Evolutionary conservation across 2,888 invertebrate genomes (phyloP).

Genomic region (Drosophila putrida): DNA sequence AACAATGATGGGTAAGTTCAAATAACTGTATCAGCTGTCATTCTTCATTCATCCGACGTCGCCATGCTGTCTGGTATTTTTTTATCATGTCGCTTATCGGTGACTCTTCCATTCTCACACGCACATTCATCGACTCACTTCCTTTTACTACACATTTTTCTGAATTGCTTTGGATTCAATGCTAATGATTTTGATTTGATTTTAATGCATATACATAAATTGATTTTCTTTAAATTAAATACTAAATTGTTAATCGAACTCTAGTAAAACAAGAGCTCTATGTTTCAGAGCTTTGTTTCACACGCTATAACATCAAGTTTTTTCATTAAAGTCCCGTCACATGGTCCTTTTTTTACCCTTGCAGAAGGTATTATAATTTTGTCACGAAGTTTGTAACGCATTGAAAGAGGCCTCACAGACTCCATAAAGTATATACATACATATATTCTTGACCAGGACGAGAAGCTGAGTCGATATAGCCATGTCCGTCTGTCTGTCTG

Average conservation of each 20-base stretch:
- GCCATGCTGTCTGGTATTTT: slow-evolving; percentile 33
- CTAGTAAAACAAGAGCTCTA: no score
- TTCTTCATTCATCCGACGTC: slow-evolving; percentile 8
- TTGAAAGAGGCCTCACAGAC: no score
- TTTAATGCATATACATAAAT: not conserved
- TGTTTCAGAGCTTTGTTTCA: no score
- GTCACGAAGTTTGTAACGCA: no score
- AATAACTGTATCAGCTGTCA: slow-evolving; percentile 11
- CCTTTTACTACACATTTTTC: slow-evolving; percentile 11
- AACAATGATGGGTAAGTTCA: slow-evolving; percentile 34
- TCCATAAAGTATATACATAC: no score
- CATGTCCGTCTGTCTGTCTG: no score
- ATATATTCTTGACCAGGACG: no score
- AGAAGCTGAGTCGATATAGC: no score
- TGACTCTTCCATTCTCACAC: slow-evolving; percentile 15
- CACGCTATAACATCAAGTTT: no score
- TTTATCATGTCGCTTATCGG: slow-evolving; percentile 28
- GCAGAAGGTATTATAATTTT: no score
- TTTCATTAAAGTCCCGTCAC: no score
- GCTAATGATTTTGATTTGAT: not conserved
- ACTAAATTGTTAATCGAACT: not conserved
- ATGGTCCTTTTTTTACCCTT: no score
- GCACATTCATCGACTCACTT: slow-evolving; percentile 14
- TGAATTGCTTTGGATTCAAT: not conserved
- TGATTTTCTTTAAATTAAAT: not conserved